Evolutionary conservation across 2,888 invertebrate genomes (phyloP).

Genomic region (Hirtodrosophila trivittata): DNA sequence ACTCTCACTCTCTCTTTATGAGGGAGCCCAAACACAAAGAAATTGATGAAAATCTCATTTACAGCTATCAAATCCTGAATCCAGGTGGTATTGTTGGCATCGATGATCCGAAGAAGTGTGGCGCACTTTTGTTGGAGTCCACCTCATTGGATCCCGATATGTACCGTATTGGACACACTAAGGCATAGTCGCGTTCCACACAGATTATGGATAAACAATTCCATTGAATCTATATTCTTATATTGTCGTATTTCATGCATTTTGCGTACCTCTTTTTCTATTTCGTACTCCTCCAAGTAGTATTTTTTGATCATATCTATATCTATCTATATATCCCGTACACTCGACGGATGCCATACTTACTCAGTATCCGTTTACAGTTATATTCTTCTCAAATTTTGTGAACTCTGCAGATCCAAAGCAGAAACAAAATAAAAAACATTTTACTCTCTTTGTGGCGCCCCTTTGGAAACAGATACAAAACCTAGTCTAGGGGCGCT

Average conservation of each 20-base stretch:
- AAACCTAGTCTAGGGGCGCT: constrained; percentile 68
- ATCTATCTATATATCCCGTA: constrained; percentile 42
- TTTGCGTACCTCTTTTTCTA: constrained; percentile 50
- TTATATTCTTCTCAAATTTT: constrained; percentile 33
- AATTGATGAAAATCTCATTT: constrained; percentile 68
- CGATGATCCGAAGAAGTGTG: constrained; percentile 89
- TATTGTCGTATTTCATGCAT: constrained; percentile 52
- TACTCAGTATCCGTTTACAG: constrained; percentile 60
- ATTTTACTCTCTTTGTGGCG: constrained; percentile 39
- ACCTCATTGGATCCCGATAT: constrained; percentile 94
- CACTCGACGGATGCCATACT: constrained; percentile 70
- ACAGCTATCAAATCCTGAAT: constrained; percentile 99
- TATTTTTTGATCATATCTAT: constrained; percentile 37
- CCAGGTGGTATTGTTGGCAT: constrained; percentile 92
- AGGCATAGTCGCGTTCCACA: constrained; percentile 88
- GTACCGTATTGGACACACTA: constrained; percentile 98
- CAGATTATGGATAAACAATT: constrained; percentile 19
- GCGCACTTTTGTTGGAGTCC: constrained; percentile 86
- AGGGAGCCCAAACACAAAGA: neutral
- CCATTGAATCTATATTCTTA: constrained; percentile 17
- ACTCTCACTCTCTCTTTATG: neutral
- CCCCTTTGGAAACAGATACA: constrained; percentile 65
- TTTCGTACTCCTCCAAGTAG: constrained; percentile 57
- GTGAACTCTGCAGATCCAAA: constrained; percentile 33
- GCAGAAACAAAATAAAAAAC: constrained; percentile 30